Evolutionary conservation across 2,888 invertebrate species (phyloP), one percentile per base, ranked within the genome.

Genomic region (Heliconius cydno): DNA sequence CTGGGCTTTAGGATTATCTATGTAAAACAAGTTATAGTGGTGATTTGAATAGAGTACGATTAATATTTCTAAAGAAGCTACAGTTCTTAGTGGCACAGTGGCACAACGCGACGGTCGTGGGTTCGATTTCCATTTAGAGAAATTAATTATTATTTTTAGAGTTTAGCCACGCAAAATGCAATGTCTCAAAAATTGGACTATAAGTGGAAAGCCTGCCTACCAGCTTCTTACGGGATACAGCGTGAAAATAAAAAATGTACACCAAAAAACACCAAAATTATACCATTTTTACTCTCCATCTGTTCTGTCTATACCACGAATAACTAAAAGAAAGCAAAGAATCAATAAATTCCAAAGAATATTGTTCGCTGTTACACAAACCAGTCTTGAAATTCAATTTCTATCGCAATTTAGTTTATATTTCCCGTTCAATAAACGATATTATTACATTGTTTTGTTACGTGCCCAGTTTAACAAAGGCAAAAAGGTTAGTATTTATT

Each of bases 341-440:
- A 85, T 84, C 86, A 87, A 87, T 89, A 87, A 85, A 82, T 84
- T 82, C 80, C 85, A 83, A 80, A 81, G 83, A 80, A 85, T 84
- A 85, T 84, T 87, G 86, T 87, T 87, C 86, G 85, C 83, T 82
- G 60, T 84, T 82, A 84, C 81, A 84, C 83, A 84, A 86, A 84
- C 79, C 81, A 85, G 85, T 86, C 83, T 84, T 82, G 84, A 83
- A 84, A 86, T 84, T 82, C 84, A 84, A 85, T 86, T 81, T 84
- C 84, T 84, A 85, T 85, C 82, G 86, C 84, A 78, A 86, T 79
- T 81, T 78, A 82, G 81, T 83, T 83, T 82, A 79, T 78, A 83
- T 79, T 80, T 78, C 72, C 77, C 52, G 78, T 80, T 79, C 77
- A 60, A 80, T 79, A 82, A 80, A 81, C 70, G 76, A 79, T 82